Percentiles rank a stretch among this genome's conserved stretches.
Evolutionary conservation across 2,888 invertebrate genomes (phyloP).

Genomic region (Neocrepidodera transversa): DNA sequence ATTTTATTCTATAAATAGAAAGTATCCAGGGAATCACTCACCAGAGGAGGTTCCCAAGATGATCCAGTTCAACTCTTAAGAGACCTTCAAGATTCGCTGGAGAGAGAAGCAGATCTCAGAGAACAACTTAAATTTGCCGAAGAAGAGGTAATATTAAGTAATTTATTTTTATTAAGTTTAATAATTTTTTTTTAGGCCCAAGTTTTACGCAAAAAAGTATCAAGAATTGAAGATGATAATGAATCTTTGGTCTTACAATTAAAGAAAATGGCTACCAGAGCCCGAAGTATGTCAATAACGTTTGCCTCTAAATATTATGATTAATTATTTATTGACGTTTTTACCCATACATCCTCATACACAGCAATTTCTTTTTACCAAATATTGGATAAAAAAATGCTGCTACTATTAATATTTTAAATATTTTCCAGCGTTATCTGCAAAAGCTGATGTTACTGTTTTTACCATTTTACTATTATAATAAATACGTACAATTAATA

Average conservation of each 20-base stretch:
- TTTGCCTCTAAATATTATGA: constrained; percentile 6
- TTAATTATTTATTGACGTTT: constrained; percentile 20
- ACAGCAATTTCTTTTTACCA: no score
- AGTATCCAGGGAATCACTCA: constrained; percentile 76
- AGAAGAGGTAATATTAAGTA: constrained; percentile 76
- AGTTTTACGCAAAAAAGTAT: constrained; percentile 87
- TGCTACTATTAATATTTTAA: no score
- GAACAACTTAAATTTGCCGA: constrained; percentile 93
- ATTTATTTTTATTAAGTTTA: not conserved
- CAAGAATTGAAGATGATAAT: constrained; percentile 95
- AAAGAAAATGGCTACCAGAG: constrained; percentile 92
- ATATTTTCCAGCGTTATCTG: no score
- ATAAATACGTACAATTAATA: no score
- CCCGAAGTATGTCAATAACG: constrained; percentile 83
- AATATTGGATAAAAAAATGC: no score
- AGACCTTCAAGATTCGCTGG: constrained; percentile 89
- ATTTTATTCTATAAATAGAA: constrained; percentile 60
- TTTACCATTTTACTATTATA: no score
- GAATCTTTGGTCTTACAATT: constrained; percentile 94
- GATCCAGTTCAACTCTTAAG: constrained; percentile 82
- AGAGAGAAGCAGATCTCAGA: constrained; percentile 90
- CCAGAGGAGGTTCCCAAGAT: constrained; percentile 80
- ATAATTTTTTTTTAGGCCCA: constrained; percentile 70
- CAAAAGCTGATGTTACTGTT: no score
- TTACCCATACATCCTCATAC: no score